Percentiles rank a stretch among this genome's conserved stretches.
Evolutionary conservation across 2,888 invertebrate genomes (phyloP).

Genomic region (Myopa tessellatipennis): DNA sequence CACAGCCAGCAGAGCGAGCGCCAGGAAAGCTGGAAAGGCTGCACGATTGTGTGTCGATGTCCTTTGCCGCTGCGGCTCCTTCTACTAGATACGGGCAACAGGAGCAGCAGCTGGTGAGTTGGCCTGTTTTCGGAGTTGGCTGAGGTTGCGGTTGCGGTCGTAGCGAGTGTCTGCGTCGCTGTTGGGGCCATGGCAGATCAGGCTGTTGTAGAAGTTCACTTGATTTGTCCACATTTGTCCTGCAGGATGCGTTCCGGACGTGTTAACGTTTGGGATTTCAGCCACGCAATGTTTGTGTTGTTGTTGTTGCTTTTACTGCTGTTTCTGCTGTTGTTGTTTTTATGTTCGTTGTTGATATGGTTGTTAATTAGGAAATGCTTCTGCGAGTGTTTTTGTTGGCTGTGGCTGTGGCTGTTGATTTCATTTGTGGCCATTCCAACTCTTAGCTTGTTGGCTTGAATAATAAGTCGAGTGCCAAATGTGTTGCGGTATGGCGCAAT

Average conservation of each 20-base stretch:
- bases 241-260: constrained; percentile 43
- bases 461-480: neutral
- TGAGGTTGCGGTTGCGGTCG: constrained; percentile 40
- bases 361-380: constrained; percentile 18
- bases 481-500: neutral
- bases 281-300: constrained; percentile 23
- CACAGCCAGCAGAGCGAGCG: neutral
- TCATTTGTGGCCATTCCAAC: neutral
- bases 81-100: neutral
- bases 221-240: constrained; percentile 56
- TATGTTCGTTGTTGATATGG: constrained; percentile 37
- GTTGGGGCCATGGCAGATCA: constrained; percentile 60
- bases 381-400: constrained; percentile 1
- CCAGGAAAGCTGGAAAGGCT: neutral
- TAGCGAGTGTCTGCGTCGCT: constrained; percentile 44
- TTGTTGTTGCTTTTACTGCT: neutral
- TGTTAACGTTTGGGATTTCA: constrained; percentile 35
- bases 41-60: neutral
- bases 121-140: constrained; percentile 11
- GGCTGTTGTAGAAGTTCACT: constrained; percentile 51
- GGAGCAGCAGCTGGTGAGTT: constrained; percentile 2
- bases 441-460: constrained; percentile 9
- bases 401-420: constrained; percentile 12
- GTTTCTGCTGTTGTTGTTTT: constrained; percentile 24
- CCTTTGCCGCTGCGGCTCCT: constrained; percentile 30